A percentile compares a stretch with the other conserved stretches of the same genome.
phyloP scores from a whole-genome alignment of 2,113 vertebrate species.

The Erythrocercus mccallii region DNA sequence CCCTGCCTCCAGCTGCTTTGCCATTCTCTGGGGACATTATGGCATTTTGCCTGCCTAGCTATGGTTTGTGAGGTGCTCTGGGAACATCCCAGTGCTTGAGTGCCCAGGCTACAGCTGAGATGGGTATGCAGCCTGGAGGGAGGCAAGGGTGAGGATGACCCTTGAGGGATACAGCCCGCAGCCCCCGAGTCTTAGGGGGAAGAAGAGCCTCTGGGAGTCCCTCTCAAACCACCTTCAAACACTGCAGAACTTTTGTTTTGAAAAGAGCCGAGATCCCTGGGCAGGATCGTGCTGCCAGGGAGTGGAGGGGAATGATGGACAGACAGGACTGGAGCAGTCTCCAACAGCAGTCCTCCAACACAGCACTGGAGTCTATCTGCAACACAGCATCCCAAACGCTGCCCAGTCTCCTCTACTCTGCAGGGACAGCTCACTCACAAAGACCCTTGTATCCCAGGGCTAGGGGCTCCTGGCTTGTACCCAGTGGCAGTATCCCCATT shows the following conservation, averaged over 20 bases:
- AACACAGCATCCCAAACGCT: neutral
- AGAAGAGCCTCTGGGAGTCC: neutral
- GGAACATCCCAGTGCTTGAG: fast-evolving
- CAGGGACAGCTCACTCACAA: fast-evolving
- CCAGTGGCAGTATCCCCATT: neutral
- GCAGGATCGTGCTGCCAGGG: fast-evolving
- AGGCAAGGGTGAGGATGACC: neutral
- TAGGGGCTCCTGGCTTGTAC: neutral
- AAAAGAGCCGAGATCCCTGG: neutral
- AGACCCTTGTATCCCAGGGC: neutral
- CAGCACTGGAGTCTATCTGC: neutral
- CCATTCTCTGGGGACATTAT: neutral
- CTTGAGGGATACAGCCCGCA: neutral
- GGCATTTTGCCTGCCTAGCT: neutral
- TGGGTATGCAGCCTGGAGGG: neutral
- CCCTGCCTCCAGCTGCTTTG: neutral
- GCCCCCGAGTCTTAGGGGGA: fast-evolving
- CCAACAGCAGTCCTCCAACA: neutral
- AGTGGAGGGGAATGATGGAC: neutral
- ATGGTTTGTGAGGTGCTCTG: neutral
- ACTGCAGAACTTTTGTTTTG: neutral
- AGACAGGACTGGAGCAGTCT: neutral
- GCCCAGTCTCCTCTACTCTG: neutral
- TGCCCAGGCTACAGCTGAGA: neutral
- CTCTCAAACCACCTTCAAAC: neutral